Conservation (phyloP, 2,113 vertebrate genomes). For the Paramormyrops kingsleyae region DNA sequence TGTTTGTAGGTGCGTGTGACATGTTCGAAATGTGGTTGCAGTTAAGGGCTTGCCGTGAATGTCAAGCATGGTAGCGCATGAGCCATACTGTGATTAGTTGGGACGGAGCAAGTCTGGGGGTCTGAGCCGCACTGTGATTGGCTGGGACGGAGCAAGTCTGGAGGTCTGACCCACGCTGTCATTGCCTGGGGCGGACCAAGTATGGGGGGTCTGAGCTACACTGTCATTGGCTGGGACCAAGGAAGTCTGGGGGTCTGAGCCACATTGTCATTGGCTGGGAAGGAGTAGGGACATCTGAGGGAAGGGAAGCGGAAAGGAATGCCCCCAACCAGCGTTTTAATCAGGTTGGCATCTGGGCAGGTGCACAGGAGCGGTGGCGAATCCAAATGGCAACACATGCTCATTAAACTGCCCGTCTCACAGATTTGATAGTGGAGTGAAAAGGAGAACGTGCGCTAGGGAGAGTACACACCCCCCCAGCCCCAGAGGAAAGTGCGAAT, state of each 20-base stretch:
- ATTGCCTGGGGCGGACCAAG: neutral
- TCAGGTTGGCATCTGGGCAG: conserved; percentile 18
- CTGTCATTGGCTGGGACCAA: neutral
- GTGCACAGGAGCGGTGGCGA: neutral
- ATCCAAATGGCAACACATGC: conserved; percentile 12
- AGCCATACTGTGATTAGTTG: neutral
- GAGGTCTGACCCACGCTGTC: neutral
- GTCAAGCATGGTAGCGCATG: neutral
- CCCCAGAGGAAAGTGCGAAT: conserved; percentile 10
- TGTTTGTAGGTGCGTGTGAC: neutral
- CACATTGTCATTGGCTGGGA: neutral
- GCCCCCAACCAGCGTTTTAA: neutral
- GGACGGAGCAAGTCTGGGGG: neutral
- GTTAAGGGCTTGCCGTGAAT: neutral
- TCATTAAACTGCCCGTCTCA: conserved; percentile 1
- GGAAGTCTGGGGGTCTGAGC: neutral
- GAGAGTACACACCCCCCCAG: neutral
- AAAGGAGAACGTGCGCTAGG: neutral
- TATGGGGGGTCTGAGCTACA: neutral
- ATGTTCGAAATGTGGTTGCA: neutral
- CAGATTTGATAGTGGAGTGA: neutral
- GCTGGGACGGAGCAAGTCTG: neutral
- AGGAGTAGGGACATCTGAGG: neutral
- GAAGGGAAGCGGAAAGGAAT: neutral
- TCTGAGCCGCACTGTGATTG: neutral